Conservation (phyloP, 1,140 invertebrate genomes). For the Eumeta japonica region DNA sequence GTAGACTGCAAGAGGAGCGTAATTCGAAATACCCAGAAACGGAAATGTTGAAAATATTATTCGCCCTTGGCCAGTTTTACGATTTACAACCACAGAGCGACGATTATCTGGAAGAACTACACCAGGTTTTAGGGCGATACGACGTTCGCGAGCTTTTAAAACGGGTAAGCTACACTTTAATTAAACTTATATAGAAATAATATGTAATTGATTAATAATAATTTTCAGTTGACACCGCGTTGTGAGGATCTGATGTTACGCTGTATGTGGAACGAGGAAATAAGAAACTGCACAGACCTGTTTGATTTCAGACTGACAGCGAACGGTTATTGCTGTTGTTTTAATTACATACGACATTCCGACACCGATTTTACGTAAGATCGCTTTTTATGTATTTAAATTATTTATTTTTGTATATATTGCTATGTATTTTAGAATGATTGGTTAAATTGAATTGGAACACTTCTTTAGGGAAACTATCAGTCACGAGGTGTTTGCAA, state of each 20-base stretch:
- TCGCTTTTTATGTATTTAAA: neutral
- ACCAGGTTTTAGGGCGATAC: constrained; percentile 36
- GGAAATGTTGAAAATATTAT: constrained; percentile 34
- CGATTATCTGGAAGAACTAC: constrained; percentile 21
- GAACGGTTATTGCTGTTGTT: constrained; percentile 62
- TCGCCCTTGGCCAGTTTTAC: constrained; percentile 41
- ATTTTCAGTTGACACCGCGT: constrained; percentile 44
- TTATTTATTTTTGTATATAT: neutral
- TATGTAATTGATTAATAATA: constrained; percentile 7
- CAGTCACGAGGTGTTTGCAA: no score
- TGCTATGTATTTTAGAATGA: neutral
- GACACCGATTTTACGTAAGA: constrained; percentile 14
- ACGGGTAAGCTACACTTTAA: constrained; percentile 23
- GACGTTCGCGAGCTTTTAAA: constrained; percentile 45
- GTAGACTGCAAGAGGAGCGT: constrained; percentile 33
- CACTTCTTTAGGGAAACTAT: no score
- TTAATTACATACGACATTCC: constrained; percentile 55
- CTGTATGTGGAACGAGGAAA: constrained; percentile 59
- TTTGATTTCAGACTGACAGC: constrained; percentile 59
- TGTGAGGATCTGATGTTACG: constrained; percentile 53
- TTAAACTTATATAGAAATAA: constrained; percentile 11
- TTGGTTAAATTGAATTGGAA: no score
- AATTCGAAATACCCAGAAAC: constrained; percentile 35
- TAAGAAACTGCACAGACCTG: constrained; percentile 46
- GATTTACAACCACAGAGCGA: constrained; percentile 24